Evolutionary conservation across 2,888 invertebrate species (phyloP), one percentile per base, ranked within the genome.

Genomic region (Caenorhabditis sp.): DNA sequence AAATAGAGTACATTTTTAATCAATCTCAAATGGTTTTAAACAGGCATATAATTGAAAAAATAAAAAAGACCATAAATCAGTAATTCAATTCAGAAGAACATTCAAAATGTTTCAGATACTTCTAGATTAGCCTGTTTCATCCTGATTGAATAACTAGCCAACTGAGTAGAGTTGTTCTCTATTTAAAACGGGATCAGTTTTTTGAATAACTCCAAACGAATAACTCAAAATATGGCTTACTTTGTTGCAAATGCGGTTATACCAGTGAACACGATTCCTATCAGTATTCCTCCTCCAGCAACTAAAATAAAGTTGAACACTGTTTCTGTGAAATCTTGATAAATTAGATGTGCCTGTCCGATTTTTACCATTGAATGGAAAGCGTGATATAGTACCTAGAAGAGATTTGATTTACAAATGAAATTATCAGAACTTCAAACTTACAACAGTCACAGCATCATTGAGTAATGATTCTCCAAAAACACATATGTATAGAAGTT

Each of bases 391-490:
- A 84, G 81, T 7, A 85, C 84, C 80, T 76, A 59, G 49, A 60
- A 53, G 12, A n/a, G 1, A 10, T 1, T 12, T 38, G 2, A 31
- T 4, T 43, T 60, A 23, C 43, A 23, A 31, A 14, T n/a, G 14
- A 20, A 31, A 36, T 49, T 17, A 23, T 20, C 43, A 21, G 20
- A 49, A 49, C 1, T 21, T 36, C 1, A 14, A 20, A 62, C 77
- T 68, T 57, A 92, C 92, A 87, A 97, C 97, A 82, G 97, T 97
- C 81, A 97, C 97, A 69, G 96, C 97, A 89, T 97, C 97, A 89
- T 97, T 97, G 68, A 97, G 91, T 83, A 97, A 91, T 26, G 95
- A 95, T 90, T 99, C 97, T 59, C 97, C 97, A 89, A 99, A 97
- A 58, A 99, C 97, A 70, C 97, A 94, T 88, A 97, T 97, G 89